Conservation (phyloP, 35 echinoderm and acorn worm species). For the Acanthaster planci region DNA sequence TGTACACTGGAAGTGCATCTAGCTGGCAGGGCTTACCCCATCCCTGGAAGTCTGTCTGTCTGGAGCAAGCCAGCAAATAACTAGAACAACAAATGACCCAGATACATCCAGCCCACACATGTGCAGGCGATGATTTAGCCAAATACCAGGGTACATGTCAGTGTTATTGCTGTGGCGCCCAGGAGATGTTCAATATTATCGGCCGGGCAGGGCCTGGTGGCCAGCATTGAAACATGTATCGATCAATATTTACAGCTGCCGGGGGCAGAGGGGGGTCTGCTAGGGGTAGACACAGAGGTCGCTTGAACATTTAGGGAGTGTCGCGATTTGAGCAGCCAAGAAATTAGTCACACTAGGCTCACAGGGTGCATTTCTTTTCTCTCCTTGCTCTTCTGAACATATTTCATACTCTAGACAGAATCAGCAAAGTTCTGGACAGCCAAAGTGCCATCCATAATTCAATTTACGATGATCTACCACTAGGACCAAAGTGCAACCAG, state of each 20-base stretch:
- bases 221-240: neutral
- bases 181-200: neutral
- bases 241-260: constrained; percentile 22
- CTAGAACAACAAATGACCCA: constrained; percentile 15
- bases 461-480: too few species aligned
- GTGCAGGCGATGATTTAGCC: constrained; percentile 5
- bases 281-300: neutral
- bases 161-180: constrained; percentile 21
- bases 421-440: too few species aligned
- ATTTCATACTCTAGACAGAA: too few species aligned
- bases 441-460: too few species aligned
- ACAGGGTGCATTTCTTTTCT: too few species aligned
- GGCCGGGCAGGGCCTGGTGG: neutral
- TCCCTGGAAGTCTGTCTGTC: constrained; percentile 18
- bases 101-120: neutral
- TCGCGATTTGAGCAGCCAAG: too few species aligned
- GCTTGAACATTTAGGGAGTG: too few species aligned
- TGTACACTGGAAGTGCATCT: too few species aligned
- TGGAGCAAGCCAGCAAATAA: neutral
- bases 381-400: too few species aligned
- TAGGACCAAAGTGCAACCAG: too few species aligned
- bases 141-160: constrained; percentile 3
- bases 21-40: neutral
- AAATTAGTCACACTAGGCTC: too few species aligned
- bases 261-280: neutral